Evolutionary conservation across 2,797 vertebrate genomes (phyloP).

Genomic region (Carduelis carduelis): DNA sequence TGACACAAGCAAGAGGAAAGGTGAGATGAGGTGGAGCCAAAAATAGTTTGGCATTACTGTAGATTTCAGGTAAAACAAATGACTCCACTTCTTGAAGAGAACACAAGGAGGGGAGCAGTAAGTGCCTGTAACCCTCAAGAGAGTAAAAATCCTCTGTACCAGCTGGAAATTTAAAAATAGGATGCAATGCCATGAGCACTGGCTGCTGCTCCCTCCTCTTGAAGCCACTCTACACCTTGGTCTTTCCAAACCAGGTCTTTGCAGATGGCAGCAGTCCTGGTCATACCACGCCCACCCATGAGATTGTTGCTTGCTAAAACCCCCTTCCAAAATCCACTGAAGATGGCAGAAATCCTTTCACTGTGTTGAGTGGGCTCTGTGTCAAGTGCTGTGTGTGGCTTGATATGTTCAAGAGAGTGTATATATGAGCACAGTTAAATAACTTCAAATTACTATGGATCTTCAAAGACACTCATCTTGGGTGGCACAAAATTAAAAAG

Average conservation of each 20-base stretch:
- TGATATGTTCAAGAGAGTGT: background rate
- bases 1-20: conserved; percentile 46
- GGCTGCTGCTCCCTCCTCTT: background rate
- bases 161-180: background rate
- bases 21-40: conserved; percentile 53
- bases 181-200: background rate
- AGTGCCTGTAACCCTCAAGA: background rate
- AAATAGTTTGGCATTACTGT: conserved; percentile 31
- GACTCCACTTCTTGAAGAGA: background rate
- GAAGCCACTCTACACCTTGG: background rate
- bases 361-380: background rate
- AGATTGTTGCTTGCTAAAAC: background rate
- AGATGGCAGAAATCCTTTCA: background rate
- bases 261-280: background rate
- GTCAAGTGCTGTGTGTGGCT: background rate
- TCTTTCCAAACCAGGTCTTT: background rate
- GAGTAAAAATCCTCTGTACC: background rate
- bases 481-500: background rate
- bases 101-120: background rate
- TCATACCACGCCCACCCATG: background rate
- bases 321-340: background rate
- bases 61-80: conserved; percentile 14
- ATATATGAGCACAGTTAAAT: background rate
- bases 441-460: background rate
- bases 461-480: conserved; percentile 26